phyloP scores from a whole-genome alignment of 1,140 invertebrate genomes.

The Ruditapes philippinarum region DNA sequence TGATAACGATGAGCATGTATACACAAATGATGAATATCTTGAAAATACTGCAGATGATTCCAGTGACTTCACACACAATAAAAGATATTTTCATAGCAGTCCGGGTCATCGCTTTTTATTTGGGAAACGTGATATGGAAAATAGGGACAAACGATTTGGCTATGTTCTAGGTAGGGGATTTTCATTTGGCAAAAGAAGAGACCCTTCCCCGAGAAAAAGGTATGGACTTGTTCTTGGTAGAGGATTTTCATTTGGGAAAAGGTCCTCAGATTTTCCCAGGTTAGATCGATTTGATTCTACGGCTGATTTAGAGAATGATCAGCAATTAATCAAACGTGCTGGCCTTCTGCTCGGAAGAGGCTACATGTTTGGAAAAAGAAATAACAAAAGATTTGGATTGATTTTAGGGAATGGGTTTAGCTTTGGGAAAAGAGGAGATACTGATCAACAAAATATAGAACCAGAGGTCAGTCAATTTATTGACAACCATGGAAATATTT shows the following conservation, averaged over 20 bases:
- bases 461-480: background rate
- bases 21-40: background rate
- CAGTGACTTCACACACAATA: background rate
- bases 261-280: background rate
- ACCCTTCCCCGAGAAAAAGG: background rate
- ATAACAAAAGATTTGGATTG: conserved; percentile 21
- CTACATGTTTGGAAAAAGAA: conserved; percentile 17
- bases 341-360: background rate
- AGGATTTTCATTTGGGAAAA: conserved; percentile 43
- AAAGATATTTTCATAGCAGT: conserved; percentile 54
- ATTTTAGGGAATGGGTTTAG: conserved; percentile 34
- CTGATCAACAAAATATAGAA: background rate
- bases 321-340: background rate
- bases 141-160: conserved; percentile 17
- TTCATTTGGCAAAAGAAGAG: background rate
- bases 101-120: conserved; percentile 29
- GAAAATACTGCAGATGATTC: background rate
- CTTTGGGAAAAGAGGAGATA: conserved; percentile 25
- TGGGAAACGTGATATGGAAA: conserved; percentile 30
- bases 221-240: conserved; percentile 16
- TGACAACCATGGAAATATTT: conserved; percentile 1
- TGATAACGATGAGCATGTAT: background rate
- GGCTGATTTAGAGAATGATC: background rate
- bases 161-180: conserved; percentile 7
- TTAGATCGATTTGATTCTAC: background rate